Evolutionary conservation across 2,797 vertebrate genomes (phyloP).

Genomic region (Melanogrammus aeglefinus): DNA sequence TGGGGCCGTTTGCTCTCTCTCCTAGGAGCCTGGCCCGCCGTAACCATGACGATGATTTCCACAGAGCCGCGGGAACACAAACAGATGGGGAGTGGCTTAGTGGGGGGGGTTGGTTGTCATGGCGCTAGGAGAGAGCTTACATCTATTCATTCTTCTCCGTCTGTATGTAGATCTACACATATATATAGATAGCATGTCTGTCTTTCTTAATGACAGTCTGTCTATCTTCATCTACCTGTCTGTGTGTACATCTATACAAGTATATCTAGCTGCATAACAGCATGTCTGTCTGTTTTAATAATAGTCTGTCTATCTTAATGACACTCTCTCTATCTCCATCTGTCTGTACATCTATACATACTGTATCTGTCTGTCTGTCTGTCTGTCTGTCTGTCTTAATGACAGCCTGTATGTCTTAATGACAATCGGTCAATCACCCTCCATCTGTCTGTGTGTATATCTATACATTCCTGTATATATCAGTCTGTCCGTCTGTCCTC

Average conservation of each 20-base stretch:
- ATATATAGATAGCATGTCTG: slow-evolving; percentile 5
- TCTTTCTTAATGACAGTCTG: slow-evolving; percentile 25
- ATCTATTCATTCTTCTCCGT: slow-evolving; percentile 3
- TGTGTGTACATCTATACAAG: neutral
- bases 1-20: neutral
- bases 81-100: slow-evolving; percentile 2
- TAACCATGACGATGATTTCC: slow-evolving; percentile 2
- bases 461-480: neutral
- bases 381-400: neutral
- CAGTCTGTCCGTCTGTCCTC: neutral
- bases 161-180: neutral
- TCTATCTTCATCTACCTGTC: neutral
- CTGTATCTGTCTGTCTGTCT: neutral
- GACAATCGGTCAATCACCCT: neutral
- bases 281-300: neutral
- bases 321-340: too few species aligned
- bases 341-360: too few species aligned
- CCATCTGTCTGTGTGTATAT: neutral
- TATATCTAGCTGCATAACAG: neutral
- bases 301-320: too few species aligned
- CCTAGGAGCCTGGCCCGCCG: neutral
- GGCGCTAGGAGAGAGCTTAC: neutral
- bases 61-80: slow-evolving; percentile 3
- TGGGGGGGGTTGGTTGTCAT: neutral
- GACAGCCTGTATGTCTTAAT: neutral